These are phyloP conservation scores for Zoanthus gigantus DNA, from an alignment of 92 coral and sea anemone species.

Conservation along the genomic window DNA sequence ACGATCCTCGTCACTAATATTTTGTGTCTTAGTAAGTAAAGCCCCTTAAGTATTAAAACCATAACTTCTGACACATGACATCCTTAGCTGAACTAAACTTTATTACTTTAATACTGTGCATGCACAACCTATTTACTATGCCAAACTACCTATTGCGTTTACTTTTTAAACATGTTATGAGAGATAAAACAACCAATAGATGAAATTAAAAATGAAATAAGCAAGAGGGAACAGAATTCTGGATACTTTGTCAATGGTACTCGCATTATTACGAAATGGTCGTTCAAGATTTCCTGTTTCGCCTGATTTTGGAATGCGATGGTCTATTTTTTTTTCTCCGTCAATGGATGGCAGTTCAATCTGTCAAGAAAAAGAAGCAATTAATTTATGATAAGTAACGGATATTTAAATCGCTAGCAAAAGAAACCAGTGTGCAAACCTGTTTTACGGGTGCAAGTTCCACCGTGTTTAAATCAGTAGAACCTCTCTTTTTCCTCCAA, in stretches of 20 bases:
- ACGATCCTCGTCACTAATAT: too few species aligned
- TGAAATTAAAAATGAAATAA: conserved; percentile 69
- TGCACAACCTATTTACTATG: too few species aligned
- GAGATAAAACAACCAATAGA: conserved; percentile 67
- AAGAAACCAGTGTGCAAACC: neutral
- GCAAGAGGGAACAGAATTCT: conserved; percentile 70
- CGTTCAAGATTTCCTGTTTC: neutral
- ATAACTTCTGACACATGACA: too few species aligned
- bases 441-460: neutral
- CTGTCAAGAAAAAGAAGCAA: neutral
- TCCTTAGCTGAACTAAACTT: too few species aligned
- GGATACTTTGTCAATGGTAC: conserved; percentile 43
- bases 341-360: neutral
- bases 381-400: neutral
- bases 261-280: conserved; percentile 43
- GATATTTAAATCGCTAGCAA: neutral
- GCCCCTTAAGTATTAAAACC: too few species aligned
- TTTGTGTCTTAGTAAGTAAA: too few species aligned
- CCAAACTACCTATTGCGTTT: too few species aligned
- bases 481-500: neutral
- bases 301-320: neutral
- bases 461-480: too few species aligned
- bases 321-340: neutral
- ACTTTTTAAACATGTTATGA: too few species aligned
- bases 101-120: too few species aligned